Evolutionary conservation across 2,888 invertebrate genomes (phyloP).

Genomic region (Heteropelma amictum): DNA sequence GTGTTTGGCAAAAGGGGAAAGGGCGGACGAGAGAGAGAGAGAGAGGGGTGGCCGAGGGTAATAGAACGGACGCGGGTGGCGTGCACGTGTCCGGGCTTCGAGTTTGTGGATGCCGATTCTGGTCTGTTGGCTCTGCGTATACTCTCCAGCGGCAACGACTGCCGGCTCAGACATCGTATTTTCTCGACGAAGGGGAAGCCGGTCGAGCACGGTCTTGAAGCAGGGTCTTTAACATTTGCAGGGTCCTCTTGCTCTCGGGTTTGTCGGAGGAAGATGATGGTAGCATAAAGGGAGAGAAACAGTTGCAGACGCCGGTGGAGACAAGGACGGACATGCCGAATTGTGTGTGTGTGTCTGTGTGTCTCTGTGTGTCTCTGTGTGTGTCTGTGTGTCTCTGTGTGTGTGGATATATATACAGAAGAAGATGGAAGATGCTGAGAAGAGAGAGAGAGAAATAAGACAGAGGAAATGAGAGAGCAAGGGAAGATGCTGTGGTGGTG

Average conservation of each 20-base stretch:
- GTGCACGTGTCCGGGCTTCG: slow-evolving; percentile 51
- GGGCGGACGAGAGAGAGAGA: slow-evolving; percentile 1
- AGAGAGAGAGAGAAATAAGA: slow-evolving; percentile 1
- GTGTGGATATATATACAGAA: not conserved
- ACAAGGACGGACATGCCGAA: slow-evolving; percentile 12
- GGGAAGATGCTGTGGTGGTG: slow-evolving; percentile 44
- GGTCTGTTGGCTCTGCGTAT: slow-evolving; percentile 31
- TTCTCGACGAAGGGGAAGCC: slow-evolving; percentile 46
- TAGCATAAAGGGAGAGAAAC: not conserved
- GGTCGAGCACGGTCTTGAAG: slow-evolving; percentile 18
- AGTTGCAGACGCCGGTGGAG: slow-evolving; percentile 19
- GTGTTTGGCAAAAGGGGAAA: slow-evolving; percentile 10
- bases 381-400: too few species aligned
- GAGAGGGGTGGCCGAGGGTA: slow-evolving; percentile 22
- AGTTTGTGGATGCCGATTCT: slow-evolving; percentile 51
- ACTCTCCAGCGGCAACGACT: slow-evolving; percentile 16
- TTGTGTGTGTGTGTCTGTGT: not conserved
- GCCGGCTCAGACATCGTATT: slow-evolving; percentile 47
- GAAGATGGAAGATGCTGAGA: slow-evolving; percentile 8
- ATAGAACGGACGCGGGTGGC: slow-evolving; percentile 50
- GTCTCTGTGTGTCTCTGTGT: too few species aligned
- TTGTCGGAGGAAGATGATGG: slow-evolving; percentile 4
- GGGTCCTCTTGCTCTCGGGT: slow-evolving; percentile 11
- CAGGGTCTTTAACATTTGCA: slow-evolving; percentile 53
- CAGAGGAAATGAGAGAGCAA: slow-evolving; percentile 11